Evolutionary conservation across 2,797 vertebrate genomes (phyloP).

Genomic region (Danionella dracula): DNA sequence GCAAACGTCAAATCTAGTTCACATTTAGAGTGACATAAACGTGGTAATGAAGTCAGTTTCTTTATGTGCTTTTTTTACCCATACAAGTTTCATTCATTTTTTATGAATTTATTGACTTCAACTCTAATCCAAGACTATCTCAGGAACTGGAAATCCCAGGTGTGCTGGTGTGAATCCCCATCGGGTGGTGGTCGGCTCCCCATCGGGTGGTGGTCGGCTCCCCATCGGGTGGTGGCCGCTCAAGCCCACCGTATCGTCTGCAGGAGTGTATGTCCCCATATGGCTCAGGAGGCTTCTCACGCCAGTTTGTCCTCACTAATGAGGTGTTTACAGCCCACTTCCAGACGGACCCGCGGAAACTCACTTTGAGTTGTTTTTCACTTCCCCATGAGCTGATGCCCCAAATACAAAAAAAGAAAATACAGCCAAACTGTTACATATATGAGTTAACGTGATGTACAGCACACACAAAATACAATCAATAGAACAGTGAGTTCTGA

Average conservation of each 20-base stretch:
- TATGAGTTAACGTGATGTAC: too few relatives aligned
- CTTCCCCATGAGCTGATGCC: not conserved
- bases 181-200: not conserved
- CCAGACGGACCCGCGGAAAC: slow-evolving; percentile 6
- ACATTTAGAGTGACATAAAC: too few relatives aligned
- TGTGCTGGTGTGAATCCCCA: slow-evolving; percentile 4
- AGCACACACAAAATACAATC: too few relatives aligned
- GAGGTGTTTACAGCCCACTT: slow-evolving; percentile 28
- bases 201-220: not conserved
- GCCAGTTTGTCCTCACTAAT: slow-evolving; percentile 32
- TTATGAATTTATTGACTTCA: too few relatives aligned
- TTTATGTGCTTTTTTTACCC: too few relatives aligned
- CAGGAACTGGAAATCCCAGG: not conserved
- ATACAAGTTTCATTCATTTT: too few relatives aligned
- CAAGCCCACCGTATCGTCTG: slow-evolving; percentile 4
- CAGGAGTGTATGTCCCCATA: slow-evolving; percentile 39
- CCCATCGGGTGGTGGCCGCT: slow-evolving; percentile 2
- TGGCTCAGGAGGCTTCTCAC: slow-evolving; percentile 19
- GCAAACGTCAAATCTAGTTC: too few relatives aligned
- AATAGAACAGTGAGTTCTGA: too few relatives aligned
- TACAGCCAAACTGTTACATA: not conserved
- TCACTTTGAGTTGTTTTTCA: slow-evolving; percentile 3
- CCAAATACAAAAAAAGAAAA: slow-evolving; percentile 14
- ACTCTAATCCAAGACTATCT: too few relatives aligned
- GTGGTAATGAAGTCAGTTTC: too few relatives aligned